These are phyloP conservation scores for Brenthis ino DNA, from an alignment of 2,888 invertebrate species.

Conservation along the genomic window DNA sequence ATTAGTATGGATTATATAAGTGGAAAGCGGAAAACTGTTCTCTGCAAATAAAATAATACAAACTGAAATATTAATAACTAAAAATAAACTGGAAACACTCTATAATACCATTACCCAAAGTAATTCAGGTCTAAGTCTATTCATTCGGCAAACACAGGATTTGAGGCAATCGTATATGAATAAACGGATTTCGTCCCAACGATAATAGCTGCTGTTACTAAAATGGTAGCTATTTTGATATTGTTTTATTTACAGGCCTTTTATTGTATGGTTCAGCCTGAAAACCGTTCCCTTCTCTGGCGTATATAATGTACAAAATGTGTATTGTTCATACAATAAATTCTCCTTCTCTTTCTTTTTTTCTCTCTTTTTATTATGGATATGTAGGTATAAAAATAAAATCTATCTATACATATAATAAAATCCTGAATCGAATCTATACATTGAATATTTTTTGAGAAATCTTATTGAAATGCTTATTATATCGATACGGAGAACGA, in stretches of 20 bases:
- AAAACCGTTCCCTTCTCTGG: no score
- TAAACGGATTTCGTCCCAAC: slow-evolving; percentile 33
- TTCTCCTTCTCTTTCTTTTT: no score
- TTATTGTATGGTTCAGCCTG: neutral
- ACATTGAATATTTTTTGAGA: no score
- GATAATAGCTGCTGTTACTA: slow-evolving; percentile 25
- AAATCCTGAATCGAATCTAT: no score
- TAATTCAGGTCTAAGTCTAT: slow-evolving; percentile 25
- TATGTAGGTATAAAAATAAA: no score
- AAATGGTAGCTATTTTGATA: slow-evolving; percentile 26
- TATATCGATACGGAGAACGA: no score
- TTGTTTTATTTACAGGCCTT: slow-evolving; percentile 31
- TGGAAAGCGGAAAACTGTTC: no score
- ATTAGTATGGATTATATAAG: no score
- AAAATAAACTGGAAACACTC: slow-evolving; percentile 1
- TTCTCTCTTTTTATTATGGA: no score
- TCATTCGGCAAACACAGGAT: slow-evolving; percentile 20
- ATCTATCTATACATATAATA: no score
- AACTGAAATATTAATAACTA: neutral
- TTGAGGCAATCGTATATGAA: slow-evolving; percentile 19
- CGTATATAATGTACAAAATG: neutral
- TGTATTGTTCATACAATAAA: neutral
- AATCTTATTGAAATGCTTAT: no score
- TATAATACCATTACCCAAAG: slow-evolving; percentile 17
- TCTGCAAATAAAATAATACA: no score